These are phyloP conservation scores for Pararge aegeria DNA, from an alignment of 1,140 invertebrate species.

Conservation along the genomic window DNA sequence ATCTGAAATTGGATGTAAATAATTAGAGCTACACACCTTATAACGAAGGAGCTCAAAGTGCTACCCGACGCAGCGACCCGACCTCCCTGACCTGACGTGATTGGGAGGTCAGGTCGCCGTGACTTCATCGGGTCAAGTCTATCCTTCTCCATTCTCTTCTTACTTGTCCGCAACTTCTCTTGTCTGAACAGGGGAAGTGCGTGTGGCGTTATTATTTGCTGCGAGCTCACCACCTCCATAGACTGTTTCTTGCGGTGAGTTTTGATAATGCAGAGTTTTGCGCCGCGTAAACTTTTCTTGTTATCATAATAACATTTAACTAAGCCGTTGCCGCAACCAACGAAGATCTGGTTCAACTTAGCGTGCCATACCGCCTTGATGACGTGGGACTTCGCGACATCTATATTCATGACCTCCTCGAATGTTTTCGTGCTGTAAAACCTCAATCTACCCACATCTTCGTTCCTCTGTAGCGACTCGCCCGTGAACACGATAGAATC, in stretches of 20 bases:
- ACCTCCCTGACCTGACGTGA: constrained; percentile 96
- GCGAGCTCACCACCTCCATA: constrained; percentile 92
- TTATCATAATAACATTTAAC: constrained; percentile 96
- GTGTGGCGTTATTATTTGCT: constrained; percentile 98
- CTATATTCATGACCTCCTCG: constrained; percentile 86
- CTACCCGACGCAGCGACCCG: constrained; percentile 96
- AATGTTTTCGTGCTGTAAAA: constrained; percentile 93
- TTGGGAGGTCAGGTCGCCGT: constrained; percentile 95
- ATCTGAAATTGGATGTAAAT: no score
- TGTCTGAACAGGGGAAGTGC: constrained; percentile 97
- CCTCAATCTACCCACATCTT: constrained; percentile 86
- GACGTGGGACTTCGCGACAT: constrained; percentile 89
- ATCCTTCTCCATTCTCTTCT: constrained; percentile 96
- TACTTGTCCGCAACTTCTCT: constrained; percentile 92
- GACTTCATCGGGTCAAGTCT: constrained; percentile 96
- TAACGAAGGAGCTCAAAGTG: constrained; percentile 98
- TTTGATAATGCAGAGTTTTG: constrained; percentile 94
- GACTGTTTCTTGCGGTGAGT: constrained; percentile 88
- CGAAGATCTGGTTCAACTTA: constrained; percentile 97
- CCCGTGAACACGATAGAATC: constrained; percentile 94
- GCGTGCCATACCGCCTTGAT: constrained; percentile 98
- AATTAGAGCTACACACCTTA: constrained; percentile 80
- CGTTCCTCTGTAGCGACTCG: constrained; percentile 87
- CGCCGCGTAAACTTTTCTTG: constrained; percentile 91
- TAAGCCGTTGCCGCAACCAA: constrained; percentile 94